Percentiles rank a stretch among this genome's conserved stretches.
These are phyloP conservation scores for Lepidocyrtoides sp. DNA, from an alignment of 2,888 invertebrate genomes.

Conservation along the genomic window DNA sequence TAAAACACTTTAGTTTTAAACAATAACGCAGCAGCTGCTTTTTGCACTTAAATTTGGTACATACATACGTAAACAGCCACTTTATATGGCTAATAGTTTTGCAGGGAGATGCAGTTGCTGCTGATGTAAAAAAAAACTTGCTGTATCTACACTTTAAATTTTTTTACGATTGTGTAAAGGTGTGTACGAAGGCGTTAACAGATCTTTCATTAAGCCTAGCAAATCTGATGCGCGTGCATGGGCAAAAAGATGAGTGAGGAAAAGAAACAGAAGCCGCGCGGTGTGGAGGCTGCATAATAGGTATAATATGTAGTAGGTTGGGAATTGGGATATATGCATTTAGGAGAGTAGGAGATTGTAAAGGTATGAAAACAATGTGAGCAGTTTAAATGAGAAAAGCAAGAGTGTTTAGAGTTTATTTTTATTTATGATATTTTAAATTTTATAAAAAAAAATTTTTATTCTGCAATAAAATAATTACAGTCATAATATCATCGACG, in stretches of 20 bases:
- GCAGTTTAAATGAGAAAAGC: not conserved
- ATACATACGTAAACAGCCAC: not conserved
- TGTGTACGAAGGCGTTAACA: conserved; percentile 62
- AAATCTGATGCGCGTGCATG: not conserved
- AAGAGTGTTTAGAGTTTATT: conserved; percentile 27
- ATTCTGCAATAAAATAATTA: conserved; percentile 8
- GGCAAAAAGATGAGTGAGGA: conserved; percentile 3
- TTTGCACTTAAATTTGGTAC: not conserved
- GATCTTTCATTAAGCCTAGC: conserved; percentile 5
- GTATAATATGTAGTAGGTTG: not conserved
- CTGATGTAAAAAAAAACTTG: not conserved
- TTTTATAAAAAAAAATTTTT: too few relatives aligned
- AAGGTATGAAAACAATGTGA: not conserved
- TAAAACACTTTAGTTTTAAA: too few relatives aligned
- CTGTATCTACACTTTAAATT: not conserved
- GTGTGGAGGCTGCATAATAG: not conserved
- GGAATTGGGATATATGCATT: too few relatives aligned
- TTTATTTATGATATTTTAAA: not conserved
- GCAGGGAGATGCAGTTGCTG: not conserved
- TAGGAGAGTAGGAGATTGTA: not conserved
- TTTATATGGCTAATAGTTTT: not conserved
- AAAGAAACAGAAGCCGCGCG: conserved; percentile 33
- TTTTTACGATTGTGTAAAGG: conserved; percentile 62
- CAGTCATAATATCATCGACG: not conserved
- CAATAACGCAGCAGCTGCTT: not conserved